A percentile compares a stretch with the other conserved stretches of the same genome.
These are phyloP conservation scores for Drosophila kambysellisi DNA, from an alignment of 2,888 invertebrate species.

Conservation along the genomic window DNA sequence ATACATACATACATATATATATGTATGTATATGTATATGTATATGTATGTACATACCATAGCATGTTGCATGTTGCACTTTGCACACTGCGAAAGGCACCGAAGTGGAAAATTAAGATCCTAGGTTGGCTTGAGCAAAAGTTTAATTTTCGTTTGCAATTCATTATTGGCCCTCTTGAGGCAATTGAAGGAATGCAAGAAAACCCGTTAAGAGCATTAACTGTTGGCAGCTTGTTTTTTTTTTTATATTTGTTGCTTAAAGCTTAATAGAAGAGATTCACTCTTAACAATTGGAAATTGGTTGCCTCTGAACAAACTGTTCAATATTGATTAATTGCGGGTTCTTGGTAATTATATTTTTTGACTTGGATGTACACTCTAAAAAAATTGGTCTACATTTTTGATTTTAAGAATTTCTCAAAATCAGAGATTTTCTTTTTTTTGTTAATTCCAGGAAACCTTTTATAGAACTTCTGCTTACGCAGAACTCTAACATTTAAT, in stretches of 20 bases:
- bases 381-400: not conserved
- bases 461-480: not conserved
- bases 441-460: not conserved
- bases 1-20: not conserved
- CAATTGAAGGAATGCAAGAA: not conserved
- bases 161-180: not conserved
- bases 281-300: not conserved
- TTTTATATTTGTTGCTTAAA: not conserved
- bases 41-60: not conserved
- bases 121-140: not conserved
- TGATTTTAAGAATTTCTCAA: not conserved
- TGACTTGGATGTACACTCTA: not conserved
- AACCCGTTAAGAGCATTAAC: not conserved
- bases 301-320: not conserved
- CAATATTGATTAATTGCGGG: not conserved
- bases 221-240: not conserved
- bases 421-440: not conserved
- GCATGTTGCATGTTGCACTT: not conserved
- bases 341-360: not conserved
- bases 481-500: not conserved
- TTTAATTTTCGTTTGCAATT: not conserved
- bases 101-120: conserved; percentile 3
- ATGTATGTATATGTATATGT: not conserved
- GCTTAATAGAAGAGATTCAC: not conserved
- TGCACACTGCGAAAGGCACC: not conserved